A percentile compares a stretch with the other conserved stretches of the same genome.
phyloP scores from a whole-genome alignment of 2,888 invertebrate species.

The Neocrepidodera transversa region DNA sequence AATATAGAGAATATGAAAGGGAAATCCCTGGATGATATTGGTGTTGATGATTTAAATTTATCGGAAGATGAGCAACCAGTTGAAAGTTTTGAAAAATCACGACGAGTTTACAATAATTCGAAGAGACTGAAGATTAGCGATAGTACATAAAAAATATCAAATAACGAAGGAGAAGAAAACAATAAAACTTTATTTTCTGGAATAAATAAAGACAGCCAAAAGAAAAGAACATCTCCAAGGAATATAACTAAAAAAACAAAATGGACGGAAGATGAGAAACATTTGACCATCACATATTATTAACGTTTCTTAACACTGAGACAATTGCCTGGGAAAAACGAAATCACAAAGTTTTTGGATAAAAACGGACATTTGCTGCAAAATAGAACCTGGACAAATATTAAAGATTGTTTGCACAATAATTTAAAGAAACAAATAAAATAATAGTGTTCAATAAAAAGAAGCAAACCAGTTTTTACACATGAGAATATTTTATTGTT shows the following conservation, averaged over 20 bases:
- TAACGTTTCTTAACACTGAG: background rate
- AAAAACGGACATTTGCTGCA: background rate
- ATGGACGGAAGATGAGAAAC: no score
- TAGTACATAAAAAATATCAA: background rate
- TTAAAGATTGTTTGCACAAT: background rate
- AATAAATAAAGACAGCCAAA: background rate
- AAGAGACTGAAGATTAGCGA: background rate
- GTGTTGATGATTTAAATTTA: conserved; percentile 7
- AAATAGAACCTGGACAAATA: background rate
- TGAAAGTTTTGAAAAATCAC: background rate
- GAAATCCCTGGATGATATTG: conserved; percentile 15
- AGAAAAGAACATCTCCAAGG: background rate
- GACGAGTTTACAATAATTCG: background rate
- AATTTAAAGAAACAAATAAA: background rate
- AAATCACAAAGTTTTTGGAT: conserved; percentile 13
- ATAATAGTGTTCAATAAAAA: no score
- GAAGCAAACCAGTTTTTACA: no score
- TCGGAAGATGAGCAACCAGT: background rate
- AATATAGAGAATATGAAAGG: conserved; percentile 3
- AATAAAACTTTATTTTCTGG: no score
- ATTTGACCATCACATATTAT: background rate
- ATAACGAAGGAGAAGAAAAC: background rate
- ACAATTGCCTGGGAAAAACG: background rate
- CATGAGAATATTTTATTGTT: no score
- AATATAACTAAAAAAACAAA: background rate